Evolutionary conservation across 2,888 invertebrate species (phyloP), one percentile per base, ranked within the genome.

Genomic region (Eristalis tenax): DNA sequence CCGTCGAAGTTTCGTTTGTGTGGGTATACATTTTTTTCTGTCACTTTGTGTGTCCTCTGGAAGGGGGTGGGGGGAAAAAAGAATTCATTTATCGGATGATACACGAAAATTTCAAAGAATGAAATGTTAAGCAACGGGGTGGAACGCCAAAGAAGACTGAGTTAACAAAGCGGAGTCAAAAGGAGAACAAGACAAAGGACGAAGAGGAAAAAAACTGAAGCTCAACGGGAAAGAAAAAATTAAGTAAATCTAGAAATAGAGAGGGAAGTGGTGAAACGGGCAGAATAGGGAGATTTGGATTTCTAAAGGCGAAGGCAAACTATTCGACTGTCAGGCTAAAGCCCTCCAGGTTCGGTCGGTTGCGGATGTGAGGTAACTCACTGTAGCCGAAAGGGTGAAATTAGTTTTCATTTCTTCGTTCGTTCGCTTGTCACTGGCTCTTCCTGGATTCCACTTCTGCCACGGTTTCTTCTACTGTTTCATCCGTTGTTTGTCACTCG

Each of bases 341-440:
- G 57, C 63, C 70, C 57, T 66, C 59, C 23, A 50, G 64, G 75
- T 71, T 73, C n/a, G 71, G 68, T 73, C n/a, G 71, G 68, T 40
- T 71, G 18, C 18, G n/a, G 50, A 18, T 18, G 50, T 43, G 65
- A 66, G 68, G 63, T 83, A 82, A 13, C 18, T 40, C 65, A 38
- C 15, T 65, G 28, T 77, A 59, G 50, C 81, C 80, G 71, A 85
- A 85, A 68, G 84, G 84, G 61, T 81, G 50, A 85, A 85, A 85
- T 81, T 84, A 84, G 84, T 80, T 80, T 84, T 63, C 63, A 80
- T 80, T 84, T 71, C 79, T 75, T 75, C 65, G 50, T 50, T 59
- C 59, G 63, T 23, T 40, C 61, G 43, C 71, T 71, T 81, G 84
- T 81, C 81, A 85, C 68, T 76, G 80, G 32, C 32, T 10, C 64